Base-by-base conservation (phyloP, 2,888 invertebrate species). In the Panzeria rudis region DNA sequence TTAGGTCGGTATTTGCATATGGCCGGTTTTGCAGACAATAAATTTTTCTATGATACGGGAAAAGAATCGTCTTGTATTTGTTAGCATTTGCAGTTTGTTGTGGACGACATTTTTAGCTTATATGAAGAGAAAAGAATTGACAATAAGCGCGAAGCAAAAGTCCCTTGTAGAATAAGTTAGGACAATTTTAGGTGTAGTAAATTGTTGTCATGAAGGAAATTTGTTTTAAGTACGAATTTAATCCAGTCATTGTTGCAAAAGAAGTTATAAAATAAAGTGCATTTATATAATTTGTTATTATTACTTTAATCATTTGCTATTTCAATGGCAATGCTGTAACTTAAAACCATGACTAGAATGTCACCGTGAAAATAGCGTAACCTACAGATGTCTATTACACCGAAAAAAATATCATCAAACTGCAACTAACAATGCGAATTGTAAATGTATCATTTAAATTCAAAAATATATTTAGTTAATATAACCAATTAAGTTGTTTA, bases 71-170 rank as follows among this genome's bases (percentile, higher is more conserved):
- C 94, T 96, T 0, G 93, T 96, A 2, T 95, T 95, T 88, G 95
- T 96, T 0, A 95, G 96, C 88, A 90, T 94, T 0, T 95, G 95
- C 81, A 96, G 96, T 89, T 94, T 96, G 73, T 90, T 96, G 50
- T 97, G 96, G 96, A 96, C 96, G 0, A 94, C 95, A 17, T 96
- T 95, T 90, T 93, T 97, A 87, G 96, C 96, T 0, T 96, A 95
- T 88, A 95, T 96, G 94, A 96, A 96, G 91, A 94, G 95, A 85
- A 87, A 93, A 41, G 92, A 93, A 93, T 54, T 91, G 93, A 61
- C 3, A 69, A 77, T 68, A 38, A 17, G 3, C 15, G 23, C 44
- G 32, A 77, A 35, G 11, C 25, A 62, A 32, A 54, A 61, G 52
- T 64, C 29, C 15, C 54, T 52, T 17, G n/a, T 68, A 62, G 6